phyloP scores from a whole-genome alignment of 2,888 invertebrate species.

The Sipha maydis region DNA sequence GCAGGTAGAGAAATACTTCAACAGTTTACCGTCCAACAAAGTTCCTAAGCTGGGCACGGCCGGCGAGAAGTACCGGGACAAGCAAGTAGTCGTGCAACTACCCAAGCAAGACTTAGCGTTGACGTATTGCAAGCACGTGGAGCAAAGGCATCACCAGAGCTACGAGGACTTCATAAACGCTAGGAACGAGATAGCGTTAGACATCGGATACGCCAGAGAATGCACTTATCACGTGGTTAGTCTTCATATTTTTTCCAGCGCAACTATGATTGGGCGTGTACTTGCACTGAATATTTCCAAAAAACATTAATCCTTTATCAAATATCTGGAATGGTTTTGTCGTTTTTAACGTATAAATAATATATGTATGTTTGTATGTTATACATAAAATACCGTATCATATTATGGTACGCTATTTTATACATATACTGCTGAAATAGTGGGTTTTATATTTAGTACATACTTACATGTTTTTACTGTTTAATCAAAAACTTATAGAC shows the following conservation, averaged over 20 bases:
- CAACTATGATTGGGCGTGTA: too few relatives aligned
- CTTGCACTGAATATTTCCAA: too few relatives aligned
- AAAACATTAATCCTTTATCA: too few relatives aligned
- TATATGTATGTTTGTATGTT: too few relatives aligned
- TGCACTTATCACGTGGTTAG: constrained; percentile 67
- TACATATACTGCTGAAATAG: too few relatives aligned
- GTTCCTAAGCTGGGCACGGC: constrained; percentile 77
- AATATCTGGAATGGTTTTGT: too few relatives aligned
- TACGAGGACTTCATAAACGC: constrained; percentile 95
- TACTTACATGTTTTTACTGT: too few relatives aligned
- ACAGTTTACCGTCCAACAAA: constrained; percentile 85
- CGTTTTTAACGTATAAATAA: too few relatives aligned
- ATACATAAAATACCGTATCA: too few relatives aligned
- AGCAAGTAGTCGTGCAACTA: constrained; percentile 86
- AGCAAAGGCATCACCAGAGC: constrained; percentile 79
- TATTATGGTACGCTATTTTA: too few relatives aligned
- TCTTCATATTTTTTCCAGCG: background rate
- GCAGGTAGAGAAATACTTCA: constrained; percentile 93
- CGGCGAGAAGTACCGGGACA: constrained; percentile 83
- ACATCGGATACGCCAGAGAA: constrained; percentile 79
- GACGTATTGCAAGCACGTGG: constrained; percentile 88
- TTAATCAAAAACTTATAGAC: too few relatives aligned
- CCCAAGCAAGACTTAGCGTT: constrained; percentile 94
- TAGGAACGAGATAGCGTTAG: constrained; percentile 94
- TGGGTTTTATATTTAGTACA: too few relatives aligned